Evolutionary conservation across 2,888 invertebrate genomes (phyloP), one percentile per base, ranked within the genome.

Genomic region (Alitta virens): DNA sequence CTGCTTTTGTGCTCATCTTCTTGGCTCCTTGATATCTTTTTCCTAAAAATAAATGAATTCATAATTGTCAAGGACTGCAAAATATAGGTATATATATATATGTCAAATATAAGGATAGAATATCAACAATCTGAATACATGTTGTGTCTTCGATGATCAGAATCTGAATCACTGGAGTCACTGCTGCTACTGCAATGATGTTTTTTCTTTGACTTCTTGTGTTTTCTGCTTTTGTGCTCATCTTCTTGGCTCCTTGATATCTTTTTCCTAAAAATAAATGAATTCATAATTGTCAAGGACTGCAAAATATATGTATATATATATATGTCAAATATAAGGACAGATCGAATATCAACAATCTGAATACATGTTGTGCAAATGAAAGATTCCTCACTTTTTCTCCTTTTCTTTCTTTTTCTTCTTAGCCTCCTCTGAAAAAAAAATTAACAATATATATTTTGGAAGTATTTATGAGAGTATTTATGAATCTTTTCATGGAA

Each of bases 331-430:
- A n/a, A n/a, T n/a, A n/a, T n/a, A n/a, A n/a, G n/a, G n/a, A n/a
- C n/a, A n/a, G n/a, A n/a, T n/a, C n/a, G n/a, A n/a, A n/a, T n/a
- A n/a, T n/a, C n/a, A n/a, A n/a, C n/a, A n/a, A n/a, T n/a, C n/a
- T n/a, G n/a, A n/a, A n/a, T n/a, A n/a, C n/a, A n/a, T n/a, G n/a
- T n/a, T 49, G 3, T 16, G 49, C n/a, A n/a, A n/a, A n/a, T n/a
- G n/a, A n/a, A 52, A 52, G 5, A 25, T 14, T 24, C 38, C 56
- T 43, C 24, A 50, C 63, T 59, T 33, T 23, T 24, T 43, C 26
- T 59, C 7, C 21, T 25, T 18, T 43, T 43, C 43, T 52, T 51
- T 50, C 23, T 58, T 55, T n/a, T 60, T 53, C 38, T 60, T 60
- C 7, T 21, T 16, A 38, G 27, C 33, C 7, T 53, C 38, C 23